A percentile compares a stretch with the other conserved stretches of the same genome.
Conservation (phyloP, 2,888 invertebrate genomes). For the Sphinx pinastri region DNA sequence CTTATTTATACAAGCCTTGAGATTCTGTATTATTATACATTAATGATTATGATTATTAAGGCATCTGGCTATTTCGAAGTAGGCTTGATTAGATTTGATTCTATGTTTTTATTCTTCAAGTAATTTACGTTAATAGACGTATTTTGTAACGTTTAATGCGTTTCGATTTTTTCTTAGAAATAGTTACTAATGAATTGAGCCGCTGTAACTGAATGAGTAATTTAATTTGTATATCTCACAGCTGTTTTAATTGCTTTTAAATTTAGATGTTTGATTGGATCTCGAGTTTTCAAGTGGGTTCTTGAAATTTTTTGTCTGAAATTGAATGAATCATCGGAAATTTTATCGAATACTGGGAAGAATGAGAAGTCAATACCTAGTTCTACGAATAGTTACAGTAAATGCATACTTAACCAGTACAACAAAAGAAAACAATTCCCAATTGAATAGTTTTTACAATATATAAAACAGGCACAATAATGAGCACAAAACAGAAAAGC, state of each 20-base stretch:
- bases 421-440: background rate
- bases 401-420: no score
- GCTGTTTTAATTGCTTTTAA: constrained; percentile 21
- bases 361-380: background rate
- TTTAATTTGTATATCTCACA: constrained; percentile 17
- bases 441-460: background rate
- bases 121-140: constrained; percentile 18
- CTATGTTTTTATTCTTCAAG: background rate
- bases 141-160: constrained; percentile 18
- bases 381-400: background rate
- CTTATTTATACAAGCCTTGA: constrained; percentile 26
- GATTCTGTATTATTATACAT: background rate
- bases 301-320: constrained; percentile 7
- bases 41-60: constrained; percentile 18
- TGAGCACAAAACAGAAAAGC: background rate
- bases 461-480: background rate
- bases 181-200: background rate
- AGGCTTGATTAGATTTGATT: constrained; percentile 13
- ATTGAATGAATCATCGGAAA: constrained; percentile 12
- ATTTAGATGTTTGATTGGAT: constrained; percentile 15
- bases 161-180: constrained; percentile 4
- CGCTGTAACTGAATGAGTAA: background rate
- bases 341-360: background rate
- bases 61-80: background rate
- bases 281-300: constrained; percentile 4